Conservation (phyloP, 2,113 vertebrate genomes). For the Synchiropus splendidus region DNA sequence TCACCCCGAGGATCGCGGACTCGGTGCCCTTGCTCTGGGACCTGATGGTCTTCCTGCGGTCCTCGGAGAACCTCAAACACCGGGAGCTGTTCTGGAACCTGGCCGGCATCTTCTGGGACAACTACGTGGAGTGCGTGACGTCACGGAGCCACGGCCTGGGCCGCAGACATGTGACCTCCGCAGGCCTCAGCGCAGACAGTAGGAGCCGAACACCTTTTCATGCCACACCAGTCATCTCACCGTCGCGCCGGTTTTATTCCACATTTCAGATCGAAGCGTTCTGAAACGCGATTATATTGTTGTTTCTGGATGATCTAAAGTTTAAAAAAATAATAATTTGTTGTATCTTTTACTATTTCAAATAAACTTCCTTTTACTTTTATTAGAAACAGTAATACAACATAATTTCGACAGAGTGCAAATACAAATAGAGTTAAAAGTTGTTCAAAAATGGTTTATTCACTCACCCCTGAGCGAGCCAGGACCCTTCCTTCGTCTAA, state of each 20-base stretch:
- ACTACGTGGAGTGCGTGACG: constrained; percentile 87
- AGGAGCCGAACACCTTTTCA: constrained; percentile 9
- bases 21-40: constrained; percentile 87
- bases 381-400: too few relatives aligned
- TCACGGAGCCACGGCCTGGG: constrained; percentile 89
- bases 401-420: too few relatives aligned
- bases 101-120: constrained; percentile 90
- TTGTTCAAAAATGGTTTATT: too few relatives aligned
- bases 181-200: constrained; percentile 43
- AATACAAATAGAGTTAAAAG: too few relatives aligned
- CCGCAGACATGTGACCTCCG: constrained; percentile 54
- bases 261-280: too few relatives aligned
- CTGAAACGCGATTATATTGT: too few relatives aligned
- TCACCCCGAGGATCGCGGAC: constrained; percentile 80
- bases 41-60: constrained; percentile 83
- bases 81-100: constrained; percentile 88
- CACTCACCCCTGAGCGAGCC: too few relatives aligned
- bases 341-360: too few relatives aligned
- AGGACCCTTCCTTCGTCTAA: too few relatives aligned
- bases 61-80: constrained; percentile 83
- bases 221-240: background rate
- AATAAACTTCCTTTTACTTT: too few relatives aligned
- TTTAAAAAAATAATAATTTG: background rate
- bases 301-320: too few relatives aligned
- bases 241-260: too few relatives aligned